A percentile compares a stretch with the other conserved stretches of the same genome.
These are phyloP conservation scores for Orchesella flavescens DNA, from an alignment of 2,888 invertebrate species.

Conservation along the genomic window DNA sequence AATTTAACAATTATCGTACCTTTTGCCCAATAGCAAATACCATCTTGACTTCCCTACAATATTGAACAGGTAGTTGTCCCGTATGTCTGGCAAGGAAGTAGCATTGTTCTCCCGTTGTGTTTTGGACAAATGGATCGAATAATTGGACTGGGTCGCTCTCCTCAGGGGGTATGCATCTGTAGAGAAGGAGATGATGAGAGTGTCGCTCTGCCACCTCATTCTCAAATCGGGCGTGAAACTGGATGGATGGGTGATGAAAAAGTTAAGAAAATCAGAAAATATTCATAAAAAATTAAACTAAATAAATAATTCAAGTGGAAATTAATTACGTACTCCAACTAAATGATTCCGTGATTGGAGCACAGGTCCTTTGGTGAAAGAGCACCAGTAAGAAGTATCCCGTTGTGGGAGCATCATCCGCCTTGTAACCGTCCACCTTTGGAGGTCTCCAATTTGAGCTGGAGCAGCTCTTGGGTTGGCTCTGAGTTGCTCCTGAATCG, in stretches of 20 bases:
- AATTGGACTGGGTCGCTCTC: background rate
- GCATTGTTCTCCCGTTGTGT: background rate
- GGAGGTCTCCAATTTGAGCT: background rate
- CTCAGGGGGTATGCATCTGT: conserved; percentile 13
- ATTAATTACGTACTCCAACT: conserved; percentile 37
- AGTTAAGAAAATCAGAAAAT: too few relatives aligned
- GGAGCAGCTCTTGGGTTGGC: background rate
- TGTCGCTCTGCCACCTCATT: background rate
- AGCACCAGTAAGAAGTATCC: conserved; percentile 47
- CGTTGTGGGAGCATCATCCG: background rate
- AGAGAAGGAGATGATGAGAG: conserved; percentile 16
- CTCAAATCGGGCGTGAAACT: background rate
- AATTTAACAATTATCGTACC: too few relatives aligned
- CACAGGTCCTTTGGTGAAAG: conserved; percentile 28
- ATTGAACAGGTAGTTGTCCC: conserved; percentile 7
- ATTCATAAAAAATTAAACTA: too few relatives aligned
- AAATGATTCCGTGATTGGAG: conserved; percentile 22
- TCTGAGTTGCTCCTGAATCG: background rate
- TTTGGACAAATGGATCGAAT: background rate
- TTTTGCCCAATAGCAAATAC: background rate
- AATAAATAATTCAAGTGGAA: too few relatives aligned
- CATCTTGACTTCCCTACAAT: background rate
- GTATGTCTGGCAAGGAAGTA: background rate
- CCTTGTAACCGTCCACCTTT: conserved; percentile 37
- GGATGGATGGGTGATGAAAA: too few relatives aligned